phyloP scores from a whole-genome alignment of 2,888 invertebrate genomes.

The Hemaris fuciformis region DNA sequence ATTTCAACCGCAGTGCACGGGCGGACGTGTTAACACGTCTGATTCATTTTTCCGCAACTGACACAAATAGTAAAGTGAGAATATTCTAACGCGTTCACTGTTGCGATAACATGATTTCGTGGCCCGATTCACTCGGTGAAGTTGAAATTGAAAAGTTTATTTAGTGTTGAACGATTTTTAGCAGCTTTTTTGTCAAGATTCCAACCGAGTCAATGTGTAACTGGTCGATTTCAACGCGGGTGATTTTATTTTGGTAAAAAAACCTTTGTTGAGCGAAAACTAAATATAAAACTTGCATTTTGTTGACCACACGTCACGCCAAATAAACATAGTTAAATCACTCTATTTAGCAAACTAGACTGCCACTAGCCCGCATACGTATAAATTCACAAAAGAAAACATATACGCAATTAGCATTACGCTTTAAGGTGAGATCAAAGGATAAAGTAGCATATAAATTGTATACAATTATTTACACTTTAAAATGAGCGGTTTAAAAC shows the following conservation, averaged over 20 bases:
- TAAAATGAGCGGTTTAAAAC: conserved; percentile 33
- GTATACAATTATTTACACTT: conserved; percentile 24
- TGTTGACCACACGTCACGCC: neutral
- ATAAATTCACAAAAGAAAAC: neutral
- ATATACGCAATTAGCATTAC: neutral
- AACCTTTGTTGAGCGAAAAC: too few relatives aligned
- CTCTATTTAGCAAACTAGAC: neutral
- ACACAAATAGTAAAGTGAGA: conserved; percentile 31
- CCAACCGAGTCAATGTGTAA: neutral
- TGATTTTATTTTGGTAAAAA: neutral
- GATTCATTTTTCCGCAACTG: conserved; percentile 51
- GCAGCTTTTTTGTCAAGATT: neutral
- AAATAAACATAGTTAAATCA: neutral
- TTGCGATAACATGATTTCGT: conserved; percentile 32
- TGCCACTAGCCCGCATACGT: neutral
- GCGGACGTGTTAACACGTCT: conserved; percentile 62
- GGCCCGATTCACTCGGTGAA: conserved; percentile 17
- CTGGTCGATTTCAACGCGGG: neutral
- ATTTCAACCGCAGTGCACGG: conserved; percentile 28
- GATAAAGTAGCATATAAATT: conserved; percentile 12
- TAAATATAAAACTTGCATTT: too few relatives aligned
- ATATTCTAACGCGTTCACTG: conserved; percentile 31
- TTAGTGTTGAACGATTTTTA: conserved; percentile 13
- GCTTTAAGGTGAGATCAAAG: neutral
- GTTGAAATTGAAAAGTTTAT: conserved; percentile 29